A percentile compares a stretch with the other conserved stretches of the same genome.
Conservation (phyloP, 2,888 invertebrate species). For the Tromatobia lineatoria region DNA sequence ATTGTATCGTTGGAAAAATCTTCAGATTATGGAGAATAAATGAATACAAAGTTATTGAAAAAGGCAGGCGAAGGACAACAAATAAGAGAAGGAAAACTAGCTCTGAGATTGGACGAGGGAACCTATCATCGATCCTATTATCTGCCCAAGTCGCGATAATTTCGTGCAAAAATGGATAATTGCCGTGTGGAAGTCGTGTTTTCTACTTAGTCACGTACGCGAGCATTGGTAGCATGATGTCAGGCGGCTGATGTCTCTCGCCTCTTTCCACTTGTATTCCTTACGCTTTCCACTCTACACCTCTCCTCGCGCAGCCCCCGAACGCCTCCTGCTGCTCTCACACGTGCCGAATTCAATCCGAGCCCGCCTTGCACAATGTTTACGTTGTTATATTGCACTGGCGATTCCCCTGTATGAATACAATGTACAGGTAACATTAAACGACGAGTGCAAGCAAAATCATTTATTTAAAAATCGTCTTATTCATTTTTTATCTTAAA, state of each 20-base stretch:
- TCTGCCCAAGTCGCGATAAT: constrained; percentile 79
- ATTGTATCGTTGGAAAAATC: too few species aligned
- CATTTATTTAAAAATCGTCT: background rate
- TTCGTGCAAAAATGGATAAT: constrained; percentile 84
- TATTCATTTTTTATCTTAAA: too few species aligned
- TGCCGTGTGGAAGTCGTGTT: constrained; percentile 76
- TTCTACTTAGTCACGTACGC: constrained; percentile 81
- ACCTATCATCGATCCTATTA: constrained; percentile 50
- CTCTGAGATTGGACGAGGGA: constrained; percentile 53
- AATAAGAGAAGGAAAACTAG: constrained; percentile 8
- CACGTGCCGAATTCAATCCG: constrained; percentile 35
- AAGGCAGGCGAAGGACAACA: background rate
- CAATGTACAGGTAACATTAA: constrained; percentile 6
- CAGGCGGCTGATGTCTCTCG: constrained; percentile 71
- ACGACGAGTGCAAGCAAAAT: background rate
- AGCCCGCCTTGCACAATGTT: constrained; percentile 21
- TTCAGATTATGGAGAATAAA: too few species aligned
- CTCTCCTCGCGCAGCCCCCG: background rate
- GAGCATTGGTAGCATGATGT: constrained; percentile 75
- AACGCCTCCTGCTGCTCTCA: background rate
- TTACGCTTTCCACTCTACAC: constrained; percentile 24
- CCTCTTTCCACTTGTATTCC: constrained; percentile 19
- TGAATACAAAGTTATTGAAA: too few species aligned
- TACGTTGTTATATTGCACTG: constrained; percentile 39
- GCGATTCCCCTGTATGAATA: background rate